phyloP scores from a whole-genome alignment of 1,140 invertebrate genomes.

The Hyphantria cunea region DNA sequence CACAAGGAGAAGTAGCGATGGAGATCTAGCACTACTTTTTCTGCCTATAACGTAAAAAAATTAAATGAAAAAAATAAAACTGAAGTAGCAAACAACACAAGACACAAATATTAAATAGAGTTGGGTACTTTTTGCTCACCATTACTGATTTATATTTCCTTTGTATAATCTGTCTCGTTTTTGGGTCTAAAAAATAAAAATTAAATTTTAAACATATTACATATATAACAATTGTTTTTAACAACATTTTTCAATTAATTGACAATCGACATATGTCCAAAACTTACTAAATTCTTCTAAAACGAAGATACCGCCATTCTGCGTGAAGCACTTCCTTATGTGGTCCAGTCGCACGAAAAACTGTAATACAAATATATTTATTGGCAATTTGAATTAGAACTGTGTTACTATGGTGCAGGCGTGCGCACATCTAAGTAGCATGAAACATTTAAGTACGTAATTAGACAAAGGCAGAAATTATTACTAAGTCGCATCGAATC shows the following conservation, averaged over 20 bases:
- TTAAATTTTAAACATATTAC: neutral
- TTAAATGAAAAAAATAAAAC: slow-evolving; percentile 30
- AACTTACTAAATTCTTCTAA: slow-evolving; percentile 98
- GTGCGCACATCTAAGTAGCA: slow-evolving; percentile 23
- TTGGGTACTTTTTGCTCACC: slow-evolving; percentile 89
- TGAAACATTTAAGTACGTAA: neutral
- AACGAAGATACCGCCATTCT: slow-evolving; percentile 99
- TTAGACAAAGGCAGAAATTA: neutral
- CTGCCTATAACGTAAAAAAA: slow-evolving; percentile 75
- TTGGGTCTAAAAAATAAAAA: slow-evolving; percentile 92
- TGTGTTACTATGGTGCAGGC: slow-evolving; percentile 1
- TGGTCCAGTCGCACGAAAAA: slow-evolving; percentile 99
- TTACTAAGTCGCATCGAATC: too few species aligned
- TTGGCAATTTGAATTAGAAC: neutral
- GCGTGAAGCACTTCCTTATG: slow-evolving; percentile 99
- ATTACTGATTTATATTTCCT: slow-evolving; percentile 98
- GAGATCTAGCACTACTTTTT: slow-evolving; percentile 79
- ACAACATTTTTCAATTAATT: too few species aligned
- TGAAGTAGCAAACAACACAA: slow-evolving; percentile 7
- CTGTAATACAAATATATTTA: slow-evolving; percentile 86
- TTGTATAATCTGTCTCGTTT: slow-evolving; percentile 97
- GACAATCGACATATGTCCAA: too few species aligned
- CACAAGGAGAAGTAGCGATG: slow-evolving; percentile 79
- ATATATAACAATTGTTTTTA: too few species aligned
- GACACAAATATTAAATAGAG: slow-evolving; percentile 28